phyloP scores from a whole-genome alignment of 2,888 invertebrate species.

The Rambutsinella grinnellia region DNA sequence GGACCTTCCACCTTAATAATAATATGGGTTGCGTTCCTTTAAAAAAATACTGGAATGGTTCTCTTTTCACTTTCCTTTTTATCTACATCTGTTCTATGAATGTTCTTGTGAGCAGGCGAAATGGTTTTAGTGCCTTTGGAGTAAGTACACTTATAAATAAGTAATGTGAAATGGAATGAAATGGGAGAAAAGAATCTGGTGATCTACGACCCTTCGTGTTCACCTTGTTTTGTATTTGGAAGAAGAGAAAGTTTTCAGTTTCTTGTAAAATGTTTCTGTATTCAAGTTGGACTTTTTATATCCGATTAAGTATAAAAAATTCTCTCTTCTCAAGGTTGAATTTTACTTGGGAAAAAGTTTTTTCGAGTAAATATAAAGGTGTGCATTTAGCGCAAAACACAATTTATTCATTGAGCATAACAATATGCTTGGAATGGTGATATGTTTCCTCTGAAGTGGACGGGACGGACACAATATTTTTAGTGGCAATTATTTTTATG shows the following conservation, averaged over 20 bases:
- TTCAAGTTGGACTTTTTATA: too few relatives aligned
- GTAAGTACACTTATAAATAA: conserved; percentile 50
- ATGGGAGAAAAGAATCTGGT: conserved; percentile 35
- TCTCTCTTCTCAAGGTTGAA: background rate
- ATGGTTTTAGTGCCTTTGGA: conserved; percentile 40
- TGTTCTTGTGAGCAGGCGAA: too few relatives aligned
- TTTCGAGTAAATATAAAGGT: background rate
- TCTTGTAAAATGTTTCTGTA: too few relatives aligned
- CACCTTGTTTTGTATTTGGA: conserved; percentile 9
- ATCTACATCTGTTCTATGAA: conserved; percentile 8
- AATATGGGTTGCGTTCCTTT: too few relatives aligned
- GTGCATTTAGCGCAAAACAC: background rate
- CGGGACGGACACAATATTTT: conserved; percentile 41
- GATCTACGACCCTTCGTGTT: conserved; percentile 46
- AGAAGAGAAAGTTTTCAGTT: too few relatives aligned
- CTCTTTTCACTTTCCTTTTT: too few relatives aligned
- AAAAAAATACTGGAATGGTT: too few relatives aligned
- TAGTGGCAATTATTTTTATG: conserved; percentile 55
- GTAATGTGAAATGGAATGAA: conserved; percentile 47
- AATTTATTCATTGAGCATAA: conserved; percentile 4
- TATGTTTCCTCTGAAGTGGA: conserved; percentile 38
- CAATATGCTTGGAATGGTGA: conserved; percentile 7
- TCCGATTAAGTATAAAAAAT: background rate
- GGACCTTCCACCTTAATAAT: too few relatives aligned
- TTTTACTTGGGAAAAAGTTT: too few relatives aligned